These are phyloP conservation scores for Ceyx margarethae DNA, from an alignment of 2,113 vertebrate genomes.

Conservation along the genomic window DNA sequence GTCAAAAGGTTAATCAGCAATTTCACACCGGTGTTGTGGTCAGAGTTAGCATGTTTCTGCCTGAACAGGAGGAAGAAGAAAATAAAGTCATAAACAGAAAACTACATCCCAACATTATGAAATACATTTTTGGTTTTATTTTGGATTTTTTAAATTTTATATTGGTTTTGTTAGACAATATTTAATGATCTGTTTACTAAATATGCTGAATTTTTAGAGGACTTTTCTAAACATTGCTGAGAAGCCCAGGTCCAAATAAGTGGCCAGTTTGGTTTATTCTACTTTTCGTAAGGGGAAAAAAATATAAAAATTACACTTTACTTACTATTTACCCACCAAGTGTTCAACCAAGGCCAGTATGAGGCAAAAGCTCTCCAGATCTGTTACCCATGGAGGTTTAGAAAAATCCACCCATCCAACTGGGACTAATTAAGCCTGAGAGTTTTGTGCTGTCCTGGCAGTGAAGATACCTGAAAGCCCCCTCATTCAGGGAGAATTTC, in stretches of 20 bases:
- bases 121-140: not conserved
- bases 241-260: not conserved
- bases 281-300: not conserved
- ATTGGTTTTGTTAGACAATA: not conserved
- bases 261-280: not conserved
- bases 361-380: not conserved
- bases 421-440: not conserved
- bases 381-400: not conserved
- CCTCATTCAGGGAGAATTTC: not conserved
- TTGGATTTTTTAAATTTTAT: not conserved
- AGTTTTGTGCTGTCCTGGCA: not conserved
- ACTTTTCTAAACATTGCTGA: not conserved
- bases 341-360: not conserved
- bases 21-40: slow-evolving; percentile 61
- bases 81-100: slow-evolving; percentile 25
- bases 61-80: slow-evolving; percentile 9
- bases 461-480: not conserved
- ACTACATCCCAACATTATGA: not conserved
- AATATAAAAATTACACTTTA: not conserved
- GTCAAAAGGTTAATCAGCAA: slow-evolving; percentile 72
- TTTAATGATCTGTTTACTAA: not conserved
- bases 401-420: not conserved
- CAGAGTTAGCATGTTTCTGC: slow-evolving; percentile 11
- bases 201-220: not conserved
- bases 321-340: not conserved